Conservation (phyloP, 2,113 vertebrate species). For the Cyphomyrus discorhynchus region DNA sequence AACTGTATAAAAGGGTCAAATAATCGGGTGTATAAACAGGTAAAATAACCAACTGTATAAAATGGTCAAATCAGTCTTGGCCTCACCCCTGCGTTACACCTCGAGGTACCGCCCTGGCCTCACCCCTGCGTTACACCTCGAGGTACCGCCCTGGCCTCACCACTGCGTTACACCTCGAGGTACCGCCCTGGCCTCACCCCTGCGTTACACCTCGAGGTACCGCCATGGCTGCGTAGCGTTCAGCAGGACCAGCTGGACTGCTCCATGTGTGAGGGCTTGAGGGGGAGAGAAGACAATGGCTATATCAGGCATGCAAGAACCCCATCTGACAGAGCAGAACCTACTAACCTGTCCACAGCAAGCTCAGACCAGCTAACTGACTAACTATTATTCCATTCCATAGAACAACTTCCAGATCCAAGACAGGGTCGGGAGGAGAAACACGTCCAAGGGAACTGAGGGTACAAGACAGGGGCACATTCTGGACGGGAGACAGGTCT, state of each 20-base stretch:
- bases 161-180: neutral
- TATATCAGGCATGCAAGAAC: neutral
- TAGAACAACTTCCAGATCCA: neutral
- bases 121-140: too few relatives aligned
- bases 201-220: too few relatives aligned
- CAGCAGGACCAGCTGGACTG: conserved; percentile 26
- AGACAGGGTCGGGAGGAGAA: neutral
- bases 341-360: neutral
- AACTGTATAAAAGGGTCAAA: neutral
- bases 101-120: too few relatives aligned
- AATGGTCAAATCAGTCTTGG: too few relatives aligned
- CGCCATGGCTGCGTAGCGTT: conserved; percentile 48
- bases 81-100: too few relatives aligned
- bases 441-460: neutral
- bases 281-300: neutral
- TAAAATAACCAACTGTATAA: too few relatives aligned
- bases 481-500: too few relatives aligned
- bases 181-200: neutral
- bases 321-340: neutral
- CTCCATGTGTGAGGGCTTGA: neutral
- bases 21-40: too few relatives aligned
- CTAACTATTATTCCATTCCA: neutral
- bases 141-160: too few relatives aligned
- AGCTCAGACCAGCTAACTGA: neutral
- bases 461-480: neutral